Evolutionary conservation across 2,888 invertebrate genomes (phyloP), one percentile per base, ranked within the genome.

Genomic region (Stenchaetothrips biformis): DNA sequence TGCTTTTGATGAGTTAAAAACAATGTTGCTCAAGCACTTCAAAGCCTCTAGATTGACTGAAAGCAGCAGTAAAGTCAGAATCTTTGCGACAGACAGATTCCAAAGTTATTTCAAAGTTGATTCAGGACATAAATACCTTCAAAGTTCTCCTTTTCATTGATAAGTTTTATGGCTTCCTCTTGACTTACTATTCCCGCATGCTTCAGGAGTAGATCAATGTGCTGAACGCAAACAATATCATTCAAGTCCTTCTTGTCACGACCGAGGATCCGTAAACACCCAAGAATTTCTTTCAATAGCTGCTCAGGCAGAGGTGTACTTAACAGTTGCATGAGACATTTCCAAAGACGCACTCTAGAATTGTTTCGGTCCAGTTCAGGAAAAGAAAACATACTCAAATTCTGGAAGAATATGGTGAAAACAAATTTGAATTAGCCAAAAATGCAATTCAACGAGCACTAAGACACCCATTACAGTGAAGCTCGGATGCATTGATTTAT

Each of bases 1-100:
- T 13, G 92, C 91, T 80, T 89, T 88, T 3, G 85, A 84, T 85
- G 92, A 92, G 86, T 97, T 95, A 86, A 91, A 97, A 80, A 96
- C 90, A 83, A 98, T 88, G 87, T 98, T 98, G 86, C 95, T 96
- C 13, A 98, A 88, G 85, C 96, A 93, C 88, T 97, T 98, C 80
- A 95, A 88, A 0, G 95, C 93, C 87, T 97, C 97, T 8, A 94
- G 88, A 2, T 89, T 90, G 47, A 91, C 88, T 83, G 81, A 11
- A 81, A 82, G 48, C 81, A 48, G 78, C 62, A 78, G 62, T 37
- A 21, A 78, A 48, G 53, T 77, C 9, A 53, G 21, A 81, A 62
- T 7, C 78, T 21, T 48, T 74, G 16, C 6, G n/a, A 47, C 37
- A 74, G 18, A 37, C 37, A 37, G 37, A 37, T 37, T 37, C 27